These are phyloP conservation scores for Platysteira castanea DNA, from an alignment of 2,113 vertebrate genomes.

Conservation along the genomic window DNA sequence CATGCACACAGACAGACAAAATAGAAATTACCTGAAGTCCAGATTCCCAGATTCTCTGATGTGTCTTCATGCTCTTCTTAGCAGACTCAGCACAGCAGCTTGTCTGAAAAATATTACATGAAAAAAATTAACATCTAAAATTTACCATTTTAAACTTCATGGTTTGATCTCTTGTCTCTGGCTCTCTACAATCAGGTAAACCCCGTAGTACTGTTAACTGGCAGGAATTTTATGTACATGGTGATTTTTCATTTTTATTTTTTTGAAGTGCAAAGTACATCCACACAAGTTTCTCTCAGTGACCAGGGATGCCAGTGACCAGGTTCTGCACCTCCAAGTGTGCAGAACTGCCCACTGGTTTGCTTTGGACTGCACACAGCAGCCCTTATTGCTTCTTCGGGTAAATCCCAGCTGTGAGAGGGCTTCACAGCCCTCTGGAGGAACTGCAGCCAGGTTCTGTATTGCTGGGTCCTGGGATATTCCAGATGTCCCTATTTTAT, in stretches of 20 bases:
- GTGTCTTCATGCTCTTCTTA: neutral
- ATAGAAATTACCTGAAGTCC: neutral
- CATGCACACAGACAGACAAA: neutral
- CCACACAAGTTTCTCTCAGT: neutral
- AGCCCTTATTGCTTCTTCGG: neutral
- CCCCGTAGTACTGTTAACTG: neutral
- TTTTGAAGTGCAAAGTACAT: neutral
- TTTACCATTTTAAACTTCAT: neutral
- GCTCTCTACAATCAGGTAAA: neutral
- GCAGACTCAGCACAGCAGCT: neutral
- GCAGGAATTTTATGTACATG: neutral
- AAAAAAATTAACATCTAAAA: neutral
- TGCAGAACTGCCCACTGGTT: neutral
- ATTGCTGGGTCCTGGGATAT: neutral
- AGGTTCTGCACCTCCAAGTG: neutral
- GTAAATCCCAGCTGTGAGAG: neutral
- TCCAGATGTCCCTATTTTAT: neutral
- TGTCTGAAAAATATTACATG: neutral
- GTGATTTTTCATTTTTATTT: neutral
- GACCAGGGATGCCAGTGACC: neutral
- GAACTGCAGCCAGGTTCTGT: neutral
- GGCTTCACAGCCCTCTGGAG: neutral
- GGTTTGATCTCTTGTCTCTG: neutral
- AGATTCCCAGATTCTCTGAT: neutral
- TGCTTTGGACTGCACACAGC: neutral